These are phyloP conservation scores for Stratiomys singularior DNA, from an alignment of 2,888 invertebrate genomes.

Conservation along the genomic window DNA sequence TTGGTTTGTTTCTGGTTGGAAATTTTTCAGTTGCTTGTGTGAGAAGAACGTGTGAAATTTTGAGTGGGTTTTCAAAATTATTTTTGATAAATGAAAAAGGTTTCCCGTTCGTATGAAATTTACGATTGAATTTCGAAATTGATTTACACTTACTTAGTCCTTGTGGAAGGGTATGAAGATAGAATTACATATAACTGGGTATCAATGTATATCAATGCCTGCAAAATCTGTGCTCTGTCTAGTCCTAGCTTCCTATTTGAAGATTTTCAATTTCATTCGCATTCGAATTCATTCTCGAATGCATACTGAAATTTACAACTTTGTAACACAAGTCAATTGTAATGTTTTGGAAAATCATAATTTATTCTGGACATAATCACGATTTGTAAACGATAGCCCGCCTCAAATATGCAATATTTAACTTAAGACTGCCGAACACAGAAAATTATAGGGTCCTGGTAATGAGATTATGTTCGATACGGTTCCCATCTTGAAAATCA, in stretches of 20 bases:
- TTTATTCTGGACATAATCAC: constrained; percentile 14
- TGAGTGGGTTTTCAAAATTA: neutral
- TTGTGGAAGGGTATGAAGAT: no score
- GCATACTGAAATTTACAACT: neutral
- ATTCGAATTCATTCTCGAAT: no score
- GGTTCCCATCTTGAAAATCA: constrained; percentile 14
- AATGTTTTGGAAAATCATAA: neutral
- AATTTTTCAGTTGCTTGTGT: no score
- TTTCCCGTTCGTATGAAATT: neutral
- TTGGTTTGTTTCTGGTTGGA: neutral
- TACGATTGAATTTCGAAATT: no score
- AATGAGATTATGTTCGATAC: constrained; percentile 37
- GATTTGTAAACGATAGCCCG: constrained; percentile 41
- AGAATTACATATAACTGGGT: no score
- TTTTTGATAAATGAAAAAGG: neutral
- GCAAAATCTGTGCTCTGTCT: no score
- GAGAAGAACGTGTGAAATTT: no score
- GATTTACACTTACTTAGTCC: no score
- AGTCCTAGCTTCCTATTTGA: no score
- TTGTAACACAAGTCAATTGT: neutral
- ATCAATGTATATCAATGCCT: no score
- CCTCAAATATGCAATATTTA: constrained; percentile 17
- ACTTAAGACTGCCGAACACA: constrained; percentile 31
- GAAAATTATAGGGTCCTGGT: constrained; percentile 37
- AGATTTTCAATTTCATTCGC: no score